Conservation (phyloP, 2,113 vertebrate species). For the Cynopterus brachyotis region DNA sequence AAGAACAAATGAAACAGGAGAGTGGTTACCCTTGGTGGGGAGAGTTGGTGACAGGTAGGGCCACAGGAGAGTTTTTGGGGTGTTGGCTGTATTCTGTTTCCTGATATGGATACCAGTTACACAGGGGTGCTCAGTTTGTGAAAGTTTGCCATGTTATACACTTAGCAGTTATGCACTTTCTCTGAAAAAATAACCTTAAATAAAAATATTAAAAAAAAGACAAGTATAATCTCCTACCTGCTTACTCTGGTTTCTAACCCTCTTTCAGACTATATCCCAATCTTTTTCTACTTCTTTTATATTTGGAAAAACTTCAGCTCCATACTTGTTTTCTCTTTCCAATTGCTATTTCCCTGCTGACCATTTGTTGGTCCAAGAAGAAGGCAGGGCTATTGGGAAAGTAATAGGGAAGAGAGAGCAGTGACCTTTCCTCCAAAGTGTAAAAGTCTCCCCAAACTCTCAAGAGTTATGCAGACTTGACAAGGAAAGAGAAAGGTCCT, state of each 20-base stretch:
- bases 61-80: background rate
- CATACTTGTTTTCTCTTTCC: background rate
- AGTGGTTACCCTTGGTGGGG: background rate
- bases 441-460: background rate
- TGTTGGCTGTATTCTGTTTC: background rate
- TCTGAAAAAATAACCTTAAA: background rate
- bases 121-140: background rate
- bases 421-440: background rate
- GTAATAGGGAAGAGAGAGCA: background rate
- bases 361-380: background rate
- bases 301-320: background rate
- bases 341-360: background rate
- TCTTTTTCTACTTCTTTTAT: background rate
- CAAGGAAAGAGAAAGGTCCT: background rate
- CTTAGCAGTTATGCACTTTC: background rate
- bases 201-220: background rate
- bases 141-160: background rate
- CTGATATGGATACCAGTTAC: background rate
- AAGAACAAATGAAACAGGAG: background rate
- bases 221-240: background rate
- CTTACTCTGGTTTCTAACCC: background rate
- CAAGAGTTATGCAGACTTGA: background rate
- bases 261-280: background rate
- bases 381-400: background rate
- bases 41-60: background rate